Conservation (phyloP, 2,797 vertebrate genomes). For the Anabas testudineus region DNA sequence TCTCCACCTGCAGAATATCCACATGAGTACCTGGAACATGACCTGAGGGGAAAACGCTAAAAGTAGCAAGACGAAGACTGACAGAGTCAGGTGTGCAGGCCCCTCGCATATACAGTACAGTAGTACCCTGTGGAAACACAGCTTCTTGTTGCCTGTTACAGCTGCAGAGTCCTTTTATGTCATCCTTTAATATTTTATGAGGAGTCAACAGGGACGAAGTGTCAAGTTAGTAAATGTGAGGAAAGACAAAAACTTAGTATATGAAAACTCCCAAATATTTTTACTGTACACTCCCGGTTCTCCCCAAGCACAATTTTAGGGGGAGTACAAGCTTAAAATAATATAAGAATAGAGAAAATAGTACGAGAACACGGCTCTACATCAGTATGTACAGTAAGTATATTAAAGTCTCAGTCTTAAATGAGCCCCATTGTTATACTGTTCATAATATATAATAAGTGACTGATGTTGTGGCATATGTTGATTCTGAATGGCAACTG, state of each 20-base stretch:
- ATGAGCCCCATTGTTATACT: neutral
- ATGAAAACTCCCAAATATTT: slow-evolving; percentile 51
- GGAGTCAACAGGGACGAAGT: slow-evolving; percentile 39
- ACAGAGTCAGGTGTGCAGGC: slow-evolving; percentile 64
- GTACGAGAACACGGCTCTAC: neutral
- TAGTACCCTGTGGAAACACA: slow-evolving; percentile 53
- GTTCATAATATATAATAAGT: too few species aligned
- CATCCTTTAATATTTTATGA: slow-evolving; percentile 59
- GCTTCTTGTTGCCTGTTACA: slow-evolving; percentile 51
- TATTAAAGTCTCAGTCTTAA: too few species aligned
- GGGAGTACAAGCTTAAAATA: neutral
- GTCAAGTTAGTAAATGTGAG: slow-evolving; percentile 45
- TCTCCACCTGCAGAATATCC: slow-evolving; percentile 72
- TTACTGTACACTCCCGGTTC: slow-evolving; percentile 8
- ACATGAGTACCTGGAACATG: slow-evolving; percentile 67
- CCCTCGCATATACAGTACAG: slow-evolving; percentile 24
- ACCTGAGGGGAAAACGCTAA: slow-evolving; percentile 72
- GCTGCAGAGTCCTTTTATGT: slow-evolving; percentile 34
- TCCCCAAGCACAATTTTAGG: slow-evolving; percentile 9
- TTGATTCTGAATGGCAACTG: too few species aligned
- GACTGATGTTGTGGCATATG: too few species aligned
- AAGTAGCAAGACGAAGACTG: slow-evolving; percentile 65
- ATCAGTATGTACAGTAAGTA: too few species aligned
- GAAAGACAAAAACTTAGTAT: slow-evolving; percentile 29
- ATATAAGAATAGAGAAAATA: too few species aligned